Conservation (phyloP, 2,888 invertebrate genomes). For the Frankliniella fusca region DNA sequence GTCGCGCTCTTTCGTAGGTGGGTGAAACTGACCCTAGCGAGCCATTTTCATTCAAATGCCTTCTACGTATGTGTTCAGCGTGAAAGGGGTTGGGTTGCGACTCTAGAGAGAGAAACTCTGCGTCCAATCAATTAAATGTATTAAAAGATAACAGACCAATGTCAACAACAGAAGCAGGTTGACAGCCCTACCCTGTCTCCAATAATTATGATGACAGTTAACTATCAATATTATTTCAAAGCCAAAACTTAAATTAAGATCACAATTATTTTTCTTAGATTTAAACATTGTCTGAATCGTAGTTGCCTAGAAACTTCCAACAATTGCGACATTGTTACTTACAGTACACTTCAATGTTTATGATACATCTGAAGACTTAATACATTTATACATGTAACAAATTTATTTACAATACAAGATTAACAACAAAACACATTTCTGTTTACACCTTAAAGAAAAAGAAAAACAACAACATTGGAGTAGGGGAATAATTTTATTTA, state of each 20-base stretch:
- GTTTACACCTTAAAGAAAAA: background rate
- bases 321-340: background rate
- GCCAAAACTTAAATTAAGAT: constrained; percentile 8
- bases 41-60: too few species aligned
- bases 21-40: too few species aligned
- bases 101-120: background rate
- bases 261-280: constrained; percentile 9
- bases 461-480: background rate
- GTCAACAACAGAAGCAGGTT: constrained; percentile 19
- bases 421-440: too few species aligned
- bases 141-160: constrained; percentile 16
- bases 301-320: background rate
- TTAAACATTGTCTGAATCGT: background rate
- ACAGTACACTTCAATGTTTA: background rate
- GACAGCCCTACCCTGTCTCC: constrained; percentile 18
- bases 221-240: constrained; percentile 2
- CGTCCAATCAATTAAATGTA: background rate
- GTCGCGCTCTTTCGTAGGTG: too few species aligned
- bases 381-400: background rate
- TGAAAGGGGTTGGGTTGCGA: too few species aligned
- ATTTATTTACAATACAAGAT: background rate
- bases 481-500: too few species aligned
- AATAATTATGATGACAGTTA: constrained; percentile 19
- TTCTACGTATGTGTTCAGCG: too few species aligned
- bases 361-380: background rate